These are phyloP conservation scores for Pardalotus punctatus DNA, from an alignment of 2,113 vertebrate species.

Conservation along the genomic window DNA sequence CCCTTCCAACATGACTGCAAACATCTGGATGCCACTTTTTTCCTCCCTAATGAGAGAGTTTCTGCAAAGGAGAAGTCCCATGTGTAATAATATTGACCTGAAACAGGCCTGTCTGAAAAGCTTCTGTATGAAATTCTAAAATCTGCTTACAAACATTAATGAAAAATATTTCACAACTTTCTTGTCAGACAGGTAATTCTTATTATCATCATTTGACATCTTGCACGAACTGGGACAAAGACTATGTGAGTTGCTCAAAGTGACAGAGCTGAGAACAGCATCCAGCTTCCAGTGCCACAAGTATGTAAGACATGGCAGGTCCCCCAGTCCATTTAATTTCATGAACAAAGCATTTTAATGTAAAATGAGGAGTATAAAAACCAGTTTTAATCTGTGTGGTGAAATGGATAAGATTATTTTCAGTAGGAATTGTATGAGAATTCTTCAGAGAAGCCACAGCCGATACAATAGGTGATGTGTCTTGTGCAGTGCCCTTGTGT, in stretches of 20 bases:
- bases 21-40: not conserved
- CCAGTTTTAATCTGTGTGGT: not conserved
- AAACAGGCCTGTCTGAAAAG: not conserved
- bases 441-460: not conserved
- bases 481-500: not conserved
- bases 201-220: not conserved
- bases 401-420: not conserved
- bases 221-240: not conserved
- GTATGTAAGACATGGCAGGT: not conserved
- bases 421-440: not conserved
- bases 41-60: not conserved
- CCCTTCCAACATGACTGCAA: not conserved
- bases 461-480: not conserved
- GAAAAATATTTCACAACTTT: constrained; percentile 7
- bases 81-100: not conserved
- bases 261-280: not conserved
- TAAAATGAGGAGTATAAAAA: not conserved
- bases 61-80: not conserved
- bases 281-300: not conserved
- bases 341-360: not conserved
- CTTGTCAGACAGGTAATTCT: not conserved
- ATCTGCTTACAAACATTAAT: not conserved
- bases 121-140: not conserved
- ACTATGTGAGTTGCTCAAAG: not conserved
- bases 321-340: not conserved